Percentiles rank a stretch among this genome's conserved stretches.
These are phyloP conservation scores for Agapornis roseicollis DNA, from an alignment of 2,113 vertebrate genomes.

Conservation along the genomic window DNA sequence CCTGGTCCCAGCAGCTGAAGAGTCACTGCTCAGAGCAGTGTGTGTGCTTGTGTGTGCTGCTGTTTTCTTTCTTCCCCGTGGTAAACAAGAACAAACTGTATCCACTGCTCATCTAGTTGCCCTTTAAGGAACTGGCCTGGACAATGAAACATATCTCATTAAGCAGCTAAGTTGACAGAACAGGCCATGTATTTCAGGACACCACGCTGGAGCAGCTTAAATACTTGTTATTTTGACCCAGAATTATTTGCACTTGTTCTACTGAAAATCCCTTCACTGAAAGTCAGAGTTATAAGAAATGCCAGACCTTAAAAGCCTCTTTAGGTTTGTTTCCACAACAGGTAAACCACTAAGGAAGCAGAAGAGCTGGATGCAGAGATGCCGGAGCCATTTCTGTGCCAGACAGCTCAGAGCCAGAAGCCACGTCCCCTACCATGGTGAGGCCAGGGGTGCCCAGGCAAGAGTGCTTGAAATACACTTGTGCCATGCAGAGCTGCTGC, in stretches of 20 bases:
- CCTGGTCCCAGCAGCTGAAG: background rate
- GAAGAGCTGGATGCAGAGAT: background rate
- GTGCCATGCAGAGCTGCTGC: fast-evolving
- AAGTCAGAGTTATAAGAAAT: background rate
- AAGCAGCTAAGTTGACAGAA: background rate
- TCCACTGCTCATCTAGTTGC: background rate
- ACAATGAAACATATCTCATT: background rate
- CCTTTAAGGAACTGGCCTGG: background rate
- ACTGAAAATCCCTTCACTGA: background rate
- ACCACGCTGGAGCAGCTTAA: background rate
- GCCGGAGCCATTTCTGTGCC: background rate
- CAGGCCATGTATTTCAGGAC: background rate
- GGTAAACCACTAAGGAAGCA: background rate
- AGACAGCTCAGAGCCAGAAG: background rate
- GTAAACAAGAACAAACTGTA: background rate
- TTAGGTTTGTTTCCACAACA: background rate
- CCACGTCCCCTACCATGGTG: fast-evolving
- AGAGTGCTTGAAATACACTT: fast-evolving
- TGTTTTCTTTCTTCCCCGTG: fast-evolving
- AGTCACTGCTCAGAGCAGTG: background rate
- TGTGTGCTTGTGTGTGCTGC: background rate
- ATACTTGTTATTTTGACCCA: background rate
- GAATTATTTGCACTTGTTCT: background rate
- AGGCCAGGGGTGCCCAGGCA: background rate
- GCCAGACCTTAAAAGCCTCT: background rate